These are phyloP conservation scores for Holothuria scabra DNA, from an alignment of 53 echinoderm and acorn worm genomes.

Conservation along the genomic window DNA sequence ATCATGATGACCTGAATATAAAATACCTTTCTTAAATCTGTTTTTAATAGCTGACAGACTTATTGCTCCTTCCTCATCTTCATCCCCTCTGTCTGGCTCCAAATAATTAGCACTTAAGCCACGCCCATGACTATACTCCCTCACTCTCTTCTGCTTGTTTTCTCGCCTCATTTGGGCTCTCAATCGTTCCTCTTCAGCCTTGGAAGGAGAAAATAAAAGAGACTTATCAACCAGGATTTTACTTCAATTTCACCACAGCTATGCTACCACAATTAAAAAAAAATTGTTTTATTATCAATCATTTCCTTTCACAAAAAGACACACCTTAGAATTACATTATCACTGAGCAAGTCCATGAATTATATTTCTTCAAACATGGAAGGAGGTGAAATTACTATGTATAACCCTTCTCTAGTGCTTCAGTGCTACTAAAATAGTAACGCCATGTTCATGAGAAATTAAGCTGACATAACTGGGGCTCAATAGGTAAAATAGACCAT, in stretches of 20 bases:
- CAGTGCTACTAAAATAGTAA: too few relatives aligned
- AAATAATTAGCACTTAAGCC: constrained; percentile 89
- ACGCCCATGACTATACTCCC: constrained; percentile 81
- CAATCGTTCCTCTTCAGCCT: constrained; percentile 94
- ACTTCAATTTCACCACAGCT: background rate
- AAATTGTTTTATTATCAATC: too few relatives aligned
- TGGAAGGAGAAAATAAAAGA: background rate
- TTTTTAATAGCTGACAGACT: constrained; percentile 97
- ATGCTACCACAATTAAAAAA: background rate
- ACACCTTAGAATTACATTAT: too few relatives aligned
- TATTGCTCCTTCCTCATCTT: constrained; percentile 78
- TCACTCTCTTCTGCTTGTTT: constrained; percentile 84
- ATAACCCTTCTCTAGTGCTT: too few relatives aligned
- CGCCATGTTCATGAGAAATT: too few relatives aligned
- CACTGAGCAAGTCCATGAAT: too few relatives aligned
- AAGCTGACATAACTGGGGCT: too few relatives aligned
- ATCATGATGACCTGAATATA: too few relatives aligned
- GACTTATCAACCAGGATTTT: background rate
- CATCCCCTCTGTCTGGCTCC: constrained; percentile 89
- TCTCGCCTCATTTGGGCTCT: constrained; percentile 82
- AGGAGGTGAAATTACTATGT: too few relatives aligned
- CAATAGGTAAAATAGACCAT: too few relatives aligned
- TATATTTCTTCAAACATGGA: too few relatives aligned
- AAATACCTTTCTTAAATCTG: constrained; percentile 74
- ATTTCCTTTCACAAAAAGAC: too few relatives aligned